phyloP scores from a whole-genome alignment of 37 sponge, comb jelly and placozoan genomes.

The Agelas oroides region DNA sequence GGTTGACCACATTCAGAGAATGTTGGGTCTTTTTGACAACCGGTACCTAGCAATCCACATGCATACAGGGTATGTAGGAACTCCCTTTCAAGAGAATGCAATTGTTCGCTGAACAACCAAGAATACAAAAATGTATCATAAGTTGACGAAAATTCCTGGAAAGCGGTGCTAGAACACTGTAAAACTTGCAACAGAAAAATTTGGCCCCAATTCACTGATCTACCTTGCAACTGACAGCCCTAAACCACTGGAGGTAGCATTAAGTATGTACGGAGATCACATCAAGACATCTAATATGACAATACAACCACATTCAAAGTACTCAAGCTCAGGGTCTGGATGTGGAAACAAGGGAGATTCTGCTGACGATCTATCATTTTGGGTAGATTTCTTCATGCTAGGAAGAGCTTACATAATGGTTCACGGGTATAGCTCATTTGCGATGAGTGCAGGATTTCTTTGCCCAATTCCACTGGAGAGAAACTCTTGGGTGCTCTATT shows the following conservation, averaged over 20 bases:
- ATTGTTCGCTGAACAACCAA: not conserved
- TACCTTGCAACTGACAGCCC: conserved; percentile 9
- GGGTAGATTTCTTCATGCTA: conserved; percentile 18
- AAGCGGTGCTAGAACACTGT: conserved; percentile 1
- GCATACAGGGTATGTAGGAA: conserved; percentile 46
- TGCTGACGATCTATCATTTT: not conserved
- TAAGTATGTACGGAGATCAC: not conserved
- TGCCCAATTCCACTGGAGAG: not conserved
- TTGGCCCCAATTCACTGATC: not conserved
- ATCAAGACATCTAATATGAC: not conserved
- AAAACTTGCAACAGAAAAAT: not conserved
- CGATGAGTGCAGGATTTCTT: not conserved
- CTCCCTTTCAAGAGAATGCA: not conserved
- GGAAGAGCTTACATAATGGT: conserved; percentile 5
- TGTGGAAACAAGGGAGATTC: too few species aligned
- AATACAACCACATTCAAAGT: not conserved
- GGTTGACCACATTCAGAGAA: not conserved
- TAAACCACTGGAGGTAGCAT: not conserved
- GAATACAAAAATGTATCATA: too few species aligned
- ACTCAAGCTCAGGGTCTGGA: not conserved
- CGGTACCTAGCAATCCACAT: conserved; percentile 34
- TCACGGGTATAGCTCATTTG: conserved; percentile 11
- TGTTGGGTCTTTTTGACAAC: not conserved
- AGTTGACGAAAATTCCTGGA: not conserved
- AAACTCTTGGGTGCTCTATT: not conserved